These are phyloP conservation scores for Psylliodes chrysocephalus DNA, from an alignment of 2,888 invertebrate genomes.

Conservation along the genomic window DNA sequence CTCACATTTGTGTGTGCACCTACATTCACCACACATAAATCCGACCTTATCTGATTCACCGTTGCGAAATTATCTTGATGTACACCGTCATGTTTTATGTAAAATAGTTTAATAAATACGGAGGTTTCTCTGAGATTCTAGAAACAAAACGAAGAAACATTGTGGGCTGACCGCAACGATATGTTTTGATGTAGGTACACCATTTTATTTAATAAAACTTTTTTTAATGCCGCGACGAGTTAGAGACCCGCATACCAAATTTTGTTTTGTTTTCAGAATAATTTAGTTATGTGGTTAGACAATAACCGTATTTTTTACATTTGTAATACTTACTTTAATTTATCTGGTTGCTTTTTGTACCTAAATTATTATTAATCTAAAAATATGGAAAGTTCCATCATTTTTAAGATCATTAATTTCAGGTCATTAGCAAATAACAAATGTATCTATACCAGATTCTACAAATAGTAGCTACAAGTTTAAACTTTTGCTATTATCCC, in stretches of 20 bases:
- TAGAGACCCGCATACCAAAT: neutral
- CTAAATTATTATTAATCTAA: too few relatives aligned
- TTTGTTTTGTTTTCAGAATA: neutral
- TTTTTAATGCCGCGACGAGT: neutral
- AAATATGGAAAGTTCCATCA: too few relatives aligned
- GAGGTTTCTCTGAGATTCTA: constrained; percentile 3
- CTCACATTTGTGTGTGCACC: neutral
- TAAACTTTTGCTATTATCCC: too few relatives aligned
- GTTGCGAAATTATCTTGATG: constrained; percentile 24
- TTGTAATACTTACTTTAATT: too few relatives aligned
- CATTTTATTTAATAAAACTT: neutral
- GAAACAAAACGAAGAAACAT: constrained; percentile 10
- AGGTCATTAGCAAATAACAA: too few relatives aligned
- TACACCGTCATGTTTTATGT: constrained; percentile 22
- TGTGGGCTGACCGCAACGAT: constrained; percentile 13
- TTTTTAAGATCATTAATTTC: too few relatives aligned
- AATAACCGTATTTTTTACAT: too few relatives aligned
- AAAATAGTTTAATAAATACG: constrained; percentile 23
- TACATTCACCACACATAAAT: constrained; percentile 1
- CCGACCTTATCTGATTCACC: constrained; percentile 20
- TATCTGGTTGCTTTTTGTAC: too few relatives aligned
- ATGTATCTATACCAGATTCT: too few relatives aligned
- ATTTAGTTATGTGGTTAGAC: too few relatives aligned
- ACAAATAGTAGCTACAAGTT: too few relatives aligned
- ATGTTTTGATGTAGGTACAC: neutral